Percentiles rank a stretch among this genome's conserved stretches.
phyloP scores from a whole-genome alignment of 2,888 invertebrate genomes.

The Chrysina gloriosa region DNA sequence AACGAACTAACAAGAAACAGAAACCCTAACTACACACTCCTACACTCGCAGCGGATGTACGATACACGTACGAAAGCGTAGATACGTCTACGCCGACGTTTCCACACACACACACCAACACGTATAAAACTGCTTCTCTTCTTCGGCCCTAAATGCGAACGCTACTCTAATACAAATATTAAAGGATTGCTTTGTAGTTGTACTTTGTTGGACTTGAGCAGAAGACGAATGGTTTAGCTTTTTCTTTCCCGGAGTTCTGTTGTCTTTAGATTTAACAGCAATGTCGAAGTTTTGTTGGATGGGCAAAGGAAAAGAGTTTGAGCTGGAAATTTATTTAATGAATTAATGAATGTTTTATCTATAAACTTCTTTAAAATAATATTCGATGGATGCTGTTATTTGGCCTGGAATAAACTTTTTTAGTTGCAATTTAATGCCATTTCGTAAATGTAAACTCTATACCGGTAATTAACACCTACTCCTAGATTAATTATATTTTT shows the following conservation, averaged over 20 bases:
- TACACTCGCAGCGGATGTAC: conserved; percentile 8
- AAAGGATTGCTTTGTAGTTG: conserved; percentile 36
- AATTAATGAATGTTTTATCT: too few relatives aligned
- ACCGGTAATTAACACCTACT: too few relatives aligned
- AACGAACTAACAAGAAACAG: conserved; percentile 50
- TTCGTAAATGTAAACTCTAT: too few relatives aligned
- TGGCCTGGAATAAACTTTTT: too few relatives aligned
- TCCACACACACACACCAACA: conserved; percentile 3
- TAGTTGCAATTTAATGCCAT: too few relatives aligned
- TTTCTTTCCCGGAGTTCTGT: conserved; percentile 10
- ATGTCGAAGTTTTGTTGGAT: neutral
- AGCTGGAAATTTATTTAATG: neutral
- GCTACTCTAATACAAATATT: conserved; percentile 31
- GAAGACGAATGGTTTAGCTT: conserved; percentile 27
- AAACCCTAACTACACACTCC: conserved; percentile 41
- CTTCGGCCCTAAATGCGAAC: conserved; percentile 28
- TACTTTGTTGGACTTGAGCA: conserved; percentile 31
- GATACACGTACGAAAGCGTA: too few relatives aligned
- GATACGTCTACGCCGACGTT: neutral
- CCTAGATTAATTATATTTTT: too few relatives aligned
- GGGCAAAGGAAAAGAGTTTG: neutral
- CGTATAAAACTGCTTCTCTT: conserved; percentile 23
- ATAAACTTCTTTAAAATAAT: too few relatives aligned
- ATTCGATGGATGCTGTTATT: too few relatives aligned
- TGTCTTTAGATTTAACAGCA: conserved; percentile 11